Evolutionary conservation across 2,797 vertebrate species (phyloP), one percentile per base, ranked within the genome.

Genomic region (Melanotaenia nigrans): DNA sequence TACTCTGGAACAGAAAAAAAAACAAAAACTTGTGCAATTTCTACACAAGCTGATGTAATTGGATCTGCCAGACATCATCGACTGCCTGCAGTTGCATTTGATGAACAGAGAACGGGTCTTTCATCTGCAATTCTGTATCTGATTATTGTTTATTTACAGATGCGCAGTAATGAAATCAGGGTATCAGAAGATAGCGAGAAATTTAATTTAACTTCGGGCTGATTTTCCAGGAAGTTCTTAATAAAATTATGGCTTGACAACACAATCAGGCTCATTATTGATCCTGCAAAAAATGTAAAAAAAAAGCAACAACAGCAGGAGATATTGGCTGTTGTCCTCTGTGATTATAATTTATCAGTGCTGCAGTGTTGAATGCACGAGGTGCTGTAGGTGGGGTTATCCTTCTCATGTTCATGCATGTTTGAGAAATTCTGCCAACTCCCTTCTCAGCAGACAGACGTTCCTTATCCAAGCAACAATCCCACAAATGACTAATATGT

Each of bases 371-470:
- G 59, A 74, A 79, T 60, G 53, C 56, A 72, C 72, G 78, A 73
- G 71, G 63, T 66, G 78, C 32, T 78, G 3, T 3, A 69, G 88
- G 79, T 82, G 85, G 73, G 55, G 85, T 81, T 71, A 33, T 77
- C 53, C 86, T 71, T 67, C 85, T 91, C 91, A 64, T 87, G 92
- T 90, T 83, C 81, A 56, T 65, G 77, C 93, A 92, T 73, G 93
- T 89, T 87, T 82, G 78, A 90, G 85, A 75, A 83, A 83, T 87
- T 86, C 64, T 56, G 68, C 72, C 65, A 71, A 68, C 67, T 84
- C 71, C 83, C 71, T 49, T 69, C 73, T 64, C 40, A 49, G 40
- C 32, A 75, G 61, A 61, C 64, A 63, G 35, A 30, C 67, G 63
- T 25, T 60, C 60, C 49, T 79, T 63, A 57, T 61, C 67, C 66